Conservation (phyloP, 2,797 vertebrate genomes). For the Eulemur albifrons region DNA sequence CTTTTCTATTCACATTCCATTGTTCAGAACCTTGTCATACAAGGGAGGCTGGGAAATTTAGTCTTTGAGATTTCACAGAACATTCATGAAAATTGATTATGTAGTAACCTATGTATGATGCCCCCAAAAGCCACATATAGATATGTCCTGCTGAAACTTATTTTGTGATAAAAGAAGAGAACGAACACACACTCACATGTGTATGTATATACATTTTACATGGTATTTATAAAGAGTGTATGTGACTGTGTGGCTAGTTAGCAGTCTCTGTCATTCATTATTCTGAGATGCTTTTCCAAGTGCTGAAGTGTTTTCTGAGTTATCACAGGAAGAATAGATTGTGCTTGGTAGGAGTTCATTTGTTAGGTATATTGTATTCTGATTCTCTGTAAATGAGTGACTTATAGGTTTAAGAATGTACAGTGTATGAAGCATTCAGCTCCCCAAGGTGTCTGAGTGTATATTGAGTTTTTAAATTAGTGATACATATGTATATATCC, state of each 20-base stretch:
- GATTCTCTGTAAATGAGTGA: conserved; percentile 13
- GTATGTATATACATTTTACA: background rate
- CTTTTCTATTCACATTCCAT: background rate
- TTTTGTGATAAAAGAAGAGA: background rate
- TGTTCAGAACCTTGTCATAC: background rate
- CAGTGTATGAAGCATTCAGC: background rate
- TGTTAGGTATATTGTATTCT: background rate
- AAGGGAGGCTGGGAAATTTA: background rate
- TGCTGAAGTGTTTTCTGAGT: background rate
- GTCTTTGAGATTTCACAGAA: conserved; percentile 7
- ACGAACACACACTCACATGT: background rate
- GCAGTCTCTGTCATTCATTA: background rate
- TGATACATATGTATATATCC: background rate
- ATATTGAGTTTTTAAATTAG: background rate
- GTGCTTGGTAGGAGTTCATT: background rate
- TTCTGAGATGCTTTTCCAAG: background rate
- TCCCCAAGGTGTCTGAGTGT: background rate
- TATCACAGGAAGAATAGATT: background rate
- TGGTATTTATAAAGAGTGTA: background rate
- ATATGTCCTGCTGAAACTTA: background rate
- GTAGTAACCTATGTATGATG: background rate
- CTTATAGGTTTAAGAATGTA: background rate
- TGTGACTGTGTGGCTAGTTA: background rate
- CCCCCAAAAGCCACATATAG: background rate
- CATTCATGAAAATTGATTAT: background rate